Conservation (phyloP, 2,797 vertebrate genomes). For the Chelmon rostratus region DNA sequence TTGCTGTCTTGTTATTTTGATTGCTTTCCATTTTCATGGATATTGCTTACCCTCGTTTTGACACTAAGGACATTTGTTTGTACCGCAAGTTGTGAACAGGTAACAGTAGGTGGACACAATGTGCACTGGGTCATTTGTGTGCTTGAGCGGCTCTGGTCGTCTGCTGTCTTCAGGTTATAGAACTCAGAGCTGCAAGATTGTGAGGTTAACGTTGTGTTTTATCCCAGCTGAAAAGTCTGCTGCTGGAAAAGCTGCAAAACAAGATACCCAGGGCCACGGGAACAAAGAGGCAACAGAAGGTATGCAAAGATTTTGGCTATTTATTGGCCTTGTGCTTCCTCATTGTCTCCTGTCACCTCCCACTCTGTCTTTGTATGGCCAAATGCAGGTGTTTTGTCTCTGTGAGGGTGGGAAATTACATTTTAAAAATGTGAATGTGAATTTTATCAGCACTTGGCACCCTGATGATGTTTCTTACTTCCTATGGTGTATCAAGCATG, state of each 20-base stretch:
- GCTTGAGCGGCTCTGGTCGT: neutral
- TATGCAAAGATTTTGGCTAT: conserved; percentile 35
- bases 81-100: neutral
- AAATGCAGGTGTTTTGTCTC: conserved; percentile 1
- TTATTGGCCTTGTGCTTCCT: conserved; percentile 11
- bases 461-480: neutral
- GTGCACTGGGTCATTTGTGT: neutral
- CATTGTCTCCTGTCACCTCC: neutral
- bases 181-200: conserved; percentile 17
- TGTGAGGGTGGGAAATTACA: too few relatives aligned
- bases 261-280: conserved; percentile 45
- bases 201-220: conserved; percentile 45
- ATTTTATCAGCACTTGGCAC: too few relatives aligned
- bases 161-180: conserved; percentile 19
- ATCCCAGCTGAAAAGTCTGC: conserved; percentile 52
- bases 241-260: conserved; percentile 50
- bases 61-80: neutral
- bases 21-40: neutral
- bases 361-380: neutral
- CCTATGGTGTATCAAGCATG: neutral
- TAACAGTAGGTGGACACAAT: neutral
- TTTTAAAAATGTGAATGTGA: too few relatives aligned
- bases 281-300: conserved; percentile 51
- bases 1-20: too few relatives aligned
- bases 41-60: neutral